phyloP scores from a whole-genome alignment of 2,888 invertebrate genomes.

The Lordiphosa fenestrarum region DNA sequence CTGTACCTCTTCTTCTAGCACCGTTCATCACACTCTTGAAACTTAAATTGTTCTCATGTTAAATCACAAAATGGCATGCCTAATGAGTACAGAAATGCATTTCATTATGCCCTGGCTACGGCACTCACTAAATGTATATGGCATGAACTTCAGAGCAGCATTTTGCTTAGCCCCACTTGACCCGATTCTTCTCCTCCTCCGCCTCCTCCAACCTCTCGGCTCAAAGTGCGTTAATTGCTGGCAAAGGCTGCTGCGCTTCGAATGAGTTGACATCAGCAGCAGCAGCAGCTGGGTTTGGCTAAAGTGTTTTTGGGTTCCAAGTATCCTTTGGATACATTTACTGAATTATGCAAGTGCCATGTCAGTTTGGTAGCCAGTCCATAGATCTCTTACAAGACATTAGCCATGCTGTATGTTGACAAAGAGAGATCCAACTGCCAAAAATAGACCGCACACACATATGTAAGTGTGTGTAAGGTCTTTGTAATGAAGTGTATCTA shows the following conservation, averaged over 20 bases:
- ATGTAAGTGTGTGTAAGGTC: conserved; percentile 24
- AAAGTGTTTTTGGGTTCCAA: conserved; percentile 25
- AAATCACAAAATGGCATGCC: conserved; percentile 63
- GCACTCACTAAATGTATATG: conserved; percentile 24
- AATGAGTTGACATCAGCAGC: conserved; percentile 44
- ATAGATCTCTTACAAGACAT: conserved; percentile 66
- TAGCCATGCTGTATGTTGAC: conserved; percentile 31
- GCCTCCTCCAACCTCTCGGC: conserved; percentile 1
- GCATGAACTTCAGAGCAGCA: conserved; percentile 27
- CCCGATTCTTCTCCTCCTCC: conserved; percentile 43
- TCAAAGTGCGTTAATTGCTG: conserved; percentile 67
- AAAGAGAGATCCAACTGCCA: conserved; percentile 32
- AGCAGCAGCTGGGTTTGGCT: conserved; percentile 5
- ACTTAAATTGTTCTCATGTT: conserved; percentile 11
- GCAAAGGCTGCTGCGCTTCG: conserved; percentile 22
- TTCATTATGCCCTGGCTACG: conserved; percentile 59
- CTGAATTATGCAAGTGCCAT: conserved; percentile 55
- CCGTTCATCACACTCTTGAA: conserved; percentile 5
- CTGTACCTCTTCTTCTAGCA: neutral
- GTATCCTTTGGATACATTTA: conserved; percentile 32
- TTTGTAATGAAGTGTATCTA: conserved; percentile 71
- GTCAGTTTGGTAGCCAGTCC: neutral
- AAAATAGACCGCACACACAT: conserved; percentile 28
- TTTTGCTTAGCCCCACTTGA: conserved; percentile 47
- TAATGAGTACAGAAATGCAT: conserved; percentile 70